A percentile compares a stretch with the other conserved stretches of the same genome.
Evolutionary conservation across 2,113 vertebrate species (phyloP).

Genomic region (Zingel zingel): DNA sequence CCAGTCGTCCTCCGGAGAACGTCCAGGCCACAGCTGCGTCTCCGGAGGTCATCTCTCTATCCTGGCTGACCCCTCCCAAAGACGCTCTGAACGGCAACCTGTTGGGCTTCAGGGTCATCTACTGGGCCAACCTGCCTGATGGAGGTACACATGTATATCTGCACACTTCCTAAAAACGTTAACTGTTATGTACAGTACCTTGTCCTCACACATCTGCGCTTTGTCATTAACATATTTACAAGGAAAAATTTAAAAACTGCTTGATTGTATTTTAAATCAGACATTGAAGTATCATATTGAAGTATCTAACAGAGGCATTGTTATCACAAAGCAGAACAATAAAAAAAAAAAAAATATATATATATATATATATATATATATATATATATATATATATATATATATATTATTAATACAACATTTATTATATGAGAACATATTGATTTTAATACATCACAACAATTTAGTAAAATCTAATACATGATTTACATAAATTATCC

Average conservation of each 20-base stretch:
- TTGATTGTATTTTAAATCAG: conserved; percentile 2
- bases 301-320: no score
- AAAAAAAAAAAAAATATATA: no score
- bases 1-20: conserved; percentile 96
- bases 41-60: conserved; percentile 95
- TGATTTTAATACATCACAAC: not conserved
- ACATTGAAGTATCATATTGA: not conserved
- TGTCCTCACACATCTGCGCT: not conserved
- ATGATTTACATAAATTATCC: not conserved
- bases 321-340: no score
- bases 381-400: no score
- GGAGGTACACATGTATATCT: conserved; percentile 88
- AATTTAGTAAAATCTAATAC: no score
- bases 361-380: no score
- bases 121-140: conserved; percentile 98
- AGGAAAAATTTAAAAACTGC: not conserved
- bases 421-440: not conserved
- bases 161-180: not conserved
- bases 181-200: not conserved
- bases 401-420: no score
- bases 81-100: conserved; percentile 97
- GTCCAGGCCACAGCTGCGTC: conserved; percentile 94
- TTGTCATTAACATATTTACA: not conserved
- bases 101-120: conserved; percentile 97
- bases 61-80: conserved; percentile 94